Percentiles rank a stretch among this genome's conserved stretches.
Conservation (phyloP, 2,888 invertebrate species). For the Ischnus inquisitorius region DNA sequence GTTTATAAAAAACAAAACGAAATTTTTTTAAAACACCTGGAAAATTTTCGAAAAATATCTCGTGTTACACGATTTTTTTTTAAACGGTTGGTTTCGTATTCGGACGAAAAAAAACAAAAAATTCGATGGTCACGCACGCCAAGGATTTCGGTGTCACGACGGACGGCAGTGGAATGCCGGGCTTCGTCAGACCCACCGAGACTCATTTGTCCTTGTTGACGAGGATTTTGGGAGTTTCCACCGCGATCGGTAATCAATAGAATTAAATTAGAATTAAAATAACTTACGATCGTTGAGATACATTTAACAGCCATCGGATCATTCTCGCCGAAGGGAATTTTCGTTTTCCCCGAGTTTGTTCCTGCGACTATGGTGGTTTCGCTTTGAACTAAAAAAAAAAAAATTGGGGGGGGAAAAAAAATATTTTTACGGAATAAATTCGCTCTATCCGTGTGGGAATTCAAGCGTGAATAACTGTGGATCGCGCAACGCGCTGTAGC, state of each 20-base stretch:
- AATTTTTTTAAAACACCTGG: background rate
- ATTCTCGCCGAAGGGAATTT: background rate
- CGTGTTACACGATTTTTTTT: background rate
- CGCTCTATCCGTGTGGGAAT: background rate
- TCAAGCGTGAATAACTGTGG: conserved; percentile 22
- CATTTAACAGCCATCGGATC: background rate
- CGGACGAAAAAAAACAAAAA: background rate
- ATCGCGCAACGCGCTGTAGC: background rate
- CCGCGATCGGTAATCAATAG: conserved; percentile 77
- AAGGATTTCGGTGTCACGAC: conserved; percentile 75
- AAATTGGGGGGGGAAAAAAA: background rate
- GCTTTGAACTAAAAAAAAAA: background rate
- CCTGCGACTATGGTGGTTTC: background rate
- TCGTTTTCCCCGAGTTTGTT: background rate
- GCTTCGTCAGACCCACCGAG: conserved; percentile 73
- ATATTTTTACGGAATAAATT: background rate
- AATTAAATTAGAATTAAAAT: background rate
- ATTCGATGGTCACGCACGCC: conserved; percentile 72
- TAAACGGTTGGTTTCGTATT: conserved; percentile 3
- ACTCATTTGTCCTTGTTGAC: conserved; percentile 74
- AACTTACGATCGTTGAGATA: background rate
- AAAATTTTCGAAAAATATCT: background rate
- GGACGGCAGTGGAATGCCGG: conserved; percentile 72
- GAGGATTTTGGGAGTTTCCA: conserved; percentile 78
- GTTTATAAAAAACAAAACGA: background rate